A percentile compares a stretch with the other conserved stretches of the same genome.
Conservation (phyloP, 2,797 vertebrate genomes). For the Rhinella marina region DNA sequence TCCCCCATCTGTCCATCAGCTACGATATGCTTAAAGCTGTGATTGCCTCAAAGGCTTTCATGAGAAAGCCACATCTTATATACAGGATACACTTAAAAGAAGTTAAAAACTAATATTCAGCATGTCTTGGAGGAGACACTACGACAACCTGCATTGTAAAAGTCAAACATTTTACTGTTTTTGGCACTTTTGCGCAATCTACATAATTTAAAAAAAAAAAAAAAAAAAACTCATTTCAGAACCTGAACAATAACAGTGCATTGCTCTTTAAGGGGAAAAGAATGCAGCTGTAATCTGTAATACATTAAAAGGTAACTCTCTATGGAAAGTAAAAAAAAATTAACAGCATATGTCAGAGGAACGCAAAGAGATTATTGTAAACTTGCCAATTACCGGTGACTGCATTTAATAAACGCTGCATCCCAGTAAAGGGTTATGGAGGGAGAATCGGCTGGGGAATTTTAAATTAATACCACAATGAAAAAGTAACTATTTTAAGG, state of each 20-base stretch:
- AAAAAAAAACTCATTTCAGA: slow-evolving; percentile 59
- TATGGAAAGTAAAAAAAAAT: background rate
- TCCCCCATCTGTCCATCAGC: background rate
- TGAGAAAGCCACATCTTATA: background rate
- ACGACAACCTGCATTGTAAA: slow-evolving; percentile 15
- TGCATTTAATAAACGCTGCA: background rate
- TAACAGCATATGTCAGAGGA: background rate
- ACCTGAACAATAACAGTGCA: slow-evolving; percentile 69
- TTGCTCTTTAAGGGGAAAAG: slow-evolving; percentile 65
- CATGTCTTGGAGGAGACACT: background rate
- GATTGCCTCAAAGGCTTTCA: slow-evolving; percentile 5
- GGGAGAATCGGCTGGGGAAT: background rate
- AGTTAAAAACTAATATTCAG: slow-evolving; percentile 11
- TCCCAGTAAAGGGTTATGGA: background rate
- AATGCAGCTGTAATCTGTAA: background rate
- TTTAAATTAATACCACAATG: background rate
- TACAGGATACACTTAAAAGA: slow-evolving; percentile 30
- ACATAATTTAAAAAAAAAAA: slow-evolving; percentile 67
- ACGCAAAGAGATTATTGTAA: background rate
- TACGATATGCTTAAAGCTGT: background rate
- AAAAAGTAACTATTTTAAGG: background rate
- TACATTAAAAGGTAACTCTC: background rate
- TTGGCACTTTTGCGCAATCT: slow-evolving; percentile 73
- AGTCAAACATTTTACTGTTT: slow-evolving; percentile 62
- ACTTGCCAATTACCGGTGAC: background rate